Percentiles rank a stretch among this genome's conserved stretches.
Conservation (phyloP, 1,140 invertebrate genomes). For the Ceratosolen solmsi region DNA sequence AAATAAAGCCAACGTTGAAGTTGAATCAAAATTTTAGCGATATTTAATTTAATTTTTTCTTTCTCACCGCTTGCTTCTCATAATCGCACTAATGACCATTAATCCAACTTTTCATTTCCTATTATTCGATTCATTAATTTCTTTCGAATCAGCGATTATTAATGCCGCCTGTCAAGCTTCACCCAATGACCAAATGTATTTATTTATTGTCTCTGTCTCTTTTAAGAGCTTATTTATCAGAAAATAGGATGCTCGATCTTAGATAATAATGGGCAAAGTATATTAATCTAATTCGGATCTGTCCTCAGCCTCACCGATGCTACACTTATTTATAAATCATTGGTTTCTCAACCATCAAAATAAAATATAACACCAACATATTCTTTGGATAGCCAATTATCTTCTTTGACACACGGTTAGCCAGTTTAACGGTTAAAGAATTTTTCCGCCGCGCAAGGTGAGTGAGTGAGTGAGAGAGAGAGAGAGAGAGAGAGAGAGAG, state of each 20-base stretch:
- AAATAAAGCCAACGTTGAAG: too few relatives aligned
- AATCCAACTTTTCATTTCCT: too few relatives aligned
- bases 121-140: too few relatives aligned
- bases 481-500: not conserved
- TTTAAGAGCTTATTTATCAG: not conserved
- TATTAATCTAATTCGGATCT: not conserved
- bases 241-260: not conserved
- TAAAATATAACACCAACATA: not conserved
- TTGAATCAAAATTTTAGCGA: too few relatives aligned
- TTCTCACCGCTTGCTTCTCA: too few relatives aligned
- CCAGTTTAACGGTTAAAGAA: slow-evolving; percentile 15
- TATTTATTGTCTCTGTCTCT: too few relatives aligned
- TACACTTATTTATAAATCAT: not conserved
- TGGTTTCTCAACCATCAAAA: not conserved
- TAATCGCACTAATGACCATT: too few relatives aligned
- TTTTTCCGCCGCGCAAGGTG: not conserved
- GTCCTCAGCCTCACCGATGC: not conserved
- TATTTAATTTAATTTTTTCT: too few relatives aligned
- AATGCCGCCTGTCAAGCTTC: too few relatives aligned
- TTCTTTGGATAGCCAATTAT: slow-evolving; percentile 16
- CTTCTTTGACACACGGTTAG: not conserved
- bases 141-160: too few relatives aligned
- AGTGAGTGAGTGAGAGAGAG: not conserved
- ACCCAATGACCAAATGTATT: too few relatives aligned
- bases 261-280: not conserved